phyloP scores from a whole-genome alignment of 2,113 vertebrate genomes.

The Pterocles gutturalis region DNA sequence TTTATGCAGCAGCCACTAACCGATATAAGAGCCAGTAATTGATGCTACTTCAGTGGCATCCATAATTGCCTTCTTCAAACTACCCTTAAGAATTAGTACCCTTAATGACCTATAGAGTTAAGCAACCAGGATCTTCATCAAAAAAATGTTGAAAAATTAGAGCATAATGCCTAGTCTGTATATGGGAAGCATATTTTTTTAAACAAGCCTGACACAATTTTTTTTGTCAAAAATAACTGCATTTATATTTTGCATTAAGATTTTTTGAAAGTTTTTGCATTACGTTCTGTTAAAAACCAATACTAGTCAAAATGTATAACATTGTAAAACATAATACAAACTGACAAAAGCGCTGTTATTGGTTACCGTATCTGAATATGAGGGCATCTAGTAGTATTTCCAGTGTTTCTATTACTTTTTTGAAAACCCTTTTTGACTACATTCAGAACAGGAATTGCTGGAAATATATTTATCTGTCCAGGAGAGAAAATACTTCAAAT shows the following conservation, averaged over 20 bases:
- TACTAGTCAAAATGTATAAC: neutral
- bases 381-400: neutral
- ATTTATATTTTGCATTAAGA: neutral
- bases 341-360: neutral
- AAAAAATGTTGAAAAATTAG: neutral
- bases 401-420: neutral
- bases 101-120: neutral
- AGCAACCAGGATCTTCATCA: neutral
- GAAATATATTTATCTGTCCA: neutral
- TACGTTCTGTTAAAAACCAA: neutral
- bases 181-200: neutral
- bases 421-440: neutral
- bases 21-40: neutral
- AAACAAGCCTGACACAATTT: neutral
- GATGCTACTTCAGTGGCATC: neutral
- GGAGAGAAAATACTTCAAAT: neutral
- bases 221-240: neutral
- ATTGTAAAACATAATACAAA: neutral
- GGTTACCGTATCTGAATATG: neutral
- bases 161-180: neutral
- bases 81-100: neutral
- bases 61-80: neutral
- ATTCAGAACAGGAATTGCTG: neutral
- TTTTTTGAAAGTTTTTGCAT: neutral
- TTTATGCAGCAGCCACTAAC: neutral